Evolutionary conservation across 2,888 invertebrate species (phyloP).

Genomic region (Andrena camellia): DNA sequence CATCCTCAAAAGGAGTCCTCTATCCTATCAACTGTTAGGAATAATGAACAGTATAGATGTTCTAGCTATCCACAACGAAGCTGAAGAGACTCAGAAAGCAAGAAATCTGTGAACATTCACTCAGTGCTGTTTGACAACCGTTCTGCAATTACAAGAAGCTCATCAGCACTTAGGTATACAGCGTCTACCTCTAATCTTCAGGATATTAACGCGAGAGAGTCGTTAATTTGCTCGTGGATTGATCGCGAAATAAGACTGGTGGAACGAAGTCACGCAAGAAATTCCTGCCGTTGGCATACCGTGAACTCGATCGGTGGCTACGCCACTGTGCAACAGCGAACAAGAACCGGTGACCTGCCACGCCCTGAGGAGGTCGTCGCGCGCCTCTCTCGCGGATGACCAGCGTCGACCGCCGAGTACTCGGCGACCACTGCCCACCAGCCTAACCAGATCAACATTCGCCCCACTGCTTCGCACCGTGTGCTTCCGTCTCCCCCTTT

Average conservation of each 20-base stretch:
- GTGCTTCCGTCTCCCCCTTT: slow-evolving; percentile 58
- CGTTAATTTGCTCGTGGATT: neutral
- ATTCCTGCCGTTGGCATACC: slow-evolving; percentile 41
- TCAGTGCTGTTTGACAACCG: too few species aligned
- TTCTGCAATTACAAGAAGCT: neutral
- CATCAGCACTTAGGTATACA: neutral
- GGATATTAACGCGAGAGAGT: too few species aligned
- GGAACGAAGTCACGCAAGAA: slow-evolving; percentile 25
- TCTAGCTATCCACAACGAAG: too few species aligned
- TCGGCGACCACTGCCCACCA: slow-evolving; percentile 63
- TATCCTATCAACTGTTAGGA: too few species aligned
- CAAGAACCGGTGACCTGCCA: slow-evolving; percentile 84
- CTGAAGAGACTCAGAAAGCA: too few species aligned
- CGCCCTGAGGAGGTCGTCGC: slow-evolving; percentile 84
- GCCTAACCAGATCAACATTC: slow-evolving; percentile 82
- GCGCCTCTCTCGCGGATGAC: slow-evolving; percentile 80
- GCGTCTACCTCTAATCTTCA: too few species aligned
- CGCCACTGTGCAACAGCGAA: slow-evolving; percentile 75
- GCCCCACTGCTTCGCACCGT: slow-evolving; percentile 70
- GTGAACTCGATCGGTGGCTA: slow-evolving; percentile 66
- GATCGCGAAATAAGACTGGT: neutral
- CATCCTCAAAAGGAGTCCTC: too few species aligned
- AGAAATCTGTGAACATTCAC: too few species aligned
- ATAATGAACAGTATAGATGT: too few species aligned
- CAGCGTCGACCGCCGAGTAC: slow-evolving; percentile 69